Conservation (phyloP, 2,888 invertebrate genomes). For the Cryptocephalus moraei region DNA sequence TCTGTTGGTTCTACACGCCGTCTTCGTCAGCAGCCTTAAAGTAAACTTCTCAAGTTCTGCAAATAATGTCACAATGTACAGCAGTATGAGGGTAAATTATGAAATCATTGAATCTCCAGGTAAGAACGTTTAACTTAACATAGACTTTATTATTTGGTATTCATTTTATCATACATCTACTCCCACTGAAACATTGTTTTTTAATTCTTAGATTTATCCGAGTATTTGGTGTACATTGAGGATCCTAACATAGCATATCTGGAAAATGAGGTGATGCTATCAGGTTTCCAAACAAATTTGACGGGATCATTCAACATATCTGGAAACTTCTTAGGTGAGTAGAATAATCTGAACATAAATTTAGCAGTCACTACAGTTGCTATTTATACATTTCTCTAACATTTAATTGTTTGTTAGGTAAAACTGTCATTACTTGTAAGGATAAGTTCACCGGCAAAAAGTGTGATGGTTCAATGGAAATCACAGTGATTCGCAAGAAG, state of each 20-base stretch:
- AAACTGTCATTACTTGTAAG: constrained; percentile 23
- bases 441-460: constrained; percentile 9
- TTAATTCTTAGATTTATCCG: constrained; percentile 8
- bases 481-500: constrained; percentile 29
- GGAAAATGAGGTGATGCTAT: constrained; percentile 16
- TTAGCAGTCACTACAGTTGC: not conserved
- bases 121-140: not conserved
- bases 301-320: constrained; percentile 27
- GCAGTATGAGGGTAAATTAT: constrained; percentile 13
- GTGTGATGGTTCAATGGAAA: constrained; percentile 12
- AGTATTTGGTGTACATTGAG: constrained; percentile 16
- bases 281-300: constrained; percentile 4
- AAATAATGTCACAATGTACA: constrained; percentile 25
- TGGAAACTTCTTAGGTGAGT: constrained; percentile 33
- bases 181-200: not conserved
- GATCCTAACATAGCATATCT: constrained; percentile 17
- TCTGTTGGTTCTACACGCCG: constrained; percentile 24
- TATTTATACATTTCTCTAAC: not conserved
- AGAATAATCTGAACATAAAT: not conserved
- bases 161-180: not conserved
- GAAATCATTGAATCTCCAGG: not conserved
- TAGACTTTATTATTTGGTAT: not conserved
- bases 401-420: constrained; percentile 19
- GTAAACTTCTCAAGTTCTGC: constrained; percentile 24
- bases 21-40: constrained; percentile 21